Percentiles rank a stretch among this genome's conserved stretches.
These are phyloP conservation scores for Eupsilia transversa DNA, from an alignment of 2,888 invertebrate genomes.

Conservation along the genomic window DNA sequence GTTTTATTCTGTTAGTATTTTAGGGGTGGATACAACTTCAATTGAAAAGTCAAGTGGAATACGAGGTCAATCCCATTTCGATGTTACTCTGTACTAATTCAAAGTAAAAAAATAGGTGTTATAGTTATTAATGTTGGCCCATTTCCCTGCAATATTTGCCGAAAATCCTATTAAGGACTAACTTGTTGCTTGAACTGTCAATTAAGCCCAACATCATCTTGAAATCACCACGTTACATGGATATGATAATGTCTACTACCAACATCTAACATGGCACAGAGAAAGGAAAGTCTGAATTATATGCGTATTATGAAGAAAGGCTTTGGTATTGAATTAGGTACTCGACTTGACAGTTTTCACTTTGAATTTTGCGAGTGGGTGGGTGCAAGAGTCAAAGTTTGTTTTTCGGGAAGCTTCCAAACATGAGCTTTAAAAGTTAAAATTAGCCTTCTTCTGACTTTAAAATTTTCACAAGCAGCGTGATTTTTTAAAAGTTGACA, in stretches of 20 bases:
- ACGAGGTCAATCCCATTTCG: not conserved
- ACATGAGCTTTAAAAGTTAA: constrained; percentile 21
- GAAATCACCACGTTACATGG: not conserved
- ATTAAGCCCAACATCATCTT: not conserved
- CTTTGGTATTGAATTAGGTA: constrained; percentile 2
- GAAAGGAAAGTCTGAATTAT: constrained; percentile 21
- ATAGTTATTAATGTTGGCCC: too few relatives aligned
- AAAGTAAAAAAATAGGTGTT: not conserved
- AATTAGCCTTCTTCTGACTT: constrained; percentile 16
- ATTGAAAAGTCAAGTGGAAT: not conserved
- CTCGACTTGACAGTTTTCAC: not conserved
- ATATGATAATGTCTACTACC: not conserved
- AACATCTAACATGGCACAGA: not conserved
- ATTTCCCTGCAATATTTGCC: not conserved
- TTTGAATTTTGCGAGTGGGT: constrained; percentile 4
- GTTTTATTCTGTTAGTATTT: not conserved
- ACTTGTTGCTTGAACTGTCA: not conserved
- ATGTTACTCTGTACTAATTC: not conserved
- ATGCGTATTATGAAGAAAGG: constrained; percentile 4
- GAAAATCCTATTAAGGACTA: not conserved
- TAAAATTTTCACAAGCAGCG: constrained; percentile 1
- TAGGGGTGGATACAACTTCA: too few relatives aligned
- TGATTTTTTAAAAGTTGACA: constrained; percentile 33
- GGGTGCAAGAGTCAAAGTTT: constrained; percentile 16
- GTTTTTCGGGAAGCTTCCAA: constrained; percentile 4